Conservation (phyloP, 2,888 invertebrate species). For the Argynnis bischoffii region DNA sequence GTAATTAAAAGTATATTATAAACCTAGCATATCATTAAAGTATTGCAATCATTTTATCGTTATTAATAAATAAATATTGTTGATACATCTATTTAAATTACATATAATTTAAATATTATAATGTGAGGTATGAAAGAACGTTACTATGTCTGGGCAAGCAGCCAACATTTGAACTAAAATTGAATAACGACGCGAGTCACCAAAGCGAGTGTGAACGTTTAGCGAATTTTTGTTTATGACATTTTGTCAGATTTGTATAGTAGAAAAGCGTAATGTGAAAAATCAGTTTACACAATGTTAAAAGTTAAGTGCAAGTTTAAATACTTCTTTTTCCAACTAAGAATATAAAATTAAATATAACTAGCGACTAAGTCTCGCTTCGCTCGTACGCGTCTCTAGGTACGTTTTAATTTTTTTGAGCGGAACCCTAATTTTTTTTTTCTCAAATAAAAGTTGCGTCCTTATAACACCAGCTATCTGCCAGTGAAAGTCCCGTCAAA, state of each 20-base stretch:
- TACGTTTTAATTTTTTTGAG: too few species aligned
- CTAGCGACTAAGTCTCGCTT: too few species aligned
- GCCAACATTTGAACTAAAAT: constrained; percentile 43
- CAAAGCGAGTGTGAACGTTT: constrained; percentile 34
- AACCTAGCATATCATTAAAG: too few species aligned
- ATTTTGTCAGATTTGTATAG: constrained; percentile 34
- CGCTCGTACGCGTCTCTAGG: too few species aligned
- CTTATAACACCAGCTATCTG: too few species aligned
- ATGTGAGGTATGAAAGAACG: constrained; percentile 34
- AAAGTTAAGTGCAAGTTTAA: background rate
- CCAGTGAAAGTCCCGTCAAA: too few species aligned
- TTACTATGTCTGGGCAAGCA: constrained; percentile 40
- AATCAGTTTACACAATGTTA: background rate
- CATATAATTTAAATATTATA: constrained; percentile 24
- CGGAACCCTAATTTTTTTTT: too few species aligned
- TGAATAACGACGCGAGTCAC: constrained; percentile 40
- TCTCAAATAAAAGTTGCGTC: too few species aligned
- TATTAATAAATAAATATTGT: background rate
- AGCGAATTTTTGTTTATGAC: constrained; percentile 40
- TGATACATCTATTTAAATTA: constrained; percentile 8
- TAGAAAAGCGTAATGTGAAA: constrained; percentile 12
- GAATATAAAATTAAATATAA: too few species aligned
- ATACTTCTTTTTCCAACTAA: background rate
- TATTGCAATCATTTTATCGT: too few species aligned
- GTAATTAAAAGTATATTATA: too few species aligned